These are phyloP conservation scores for Sinocyclocheilus anshuiensis DNA, from an alignment of 2,113 vertebrate species.

Conservation along the genomic window DNA sequence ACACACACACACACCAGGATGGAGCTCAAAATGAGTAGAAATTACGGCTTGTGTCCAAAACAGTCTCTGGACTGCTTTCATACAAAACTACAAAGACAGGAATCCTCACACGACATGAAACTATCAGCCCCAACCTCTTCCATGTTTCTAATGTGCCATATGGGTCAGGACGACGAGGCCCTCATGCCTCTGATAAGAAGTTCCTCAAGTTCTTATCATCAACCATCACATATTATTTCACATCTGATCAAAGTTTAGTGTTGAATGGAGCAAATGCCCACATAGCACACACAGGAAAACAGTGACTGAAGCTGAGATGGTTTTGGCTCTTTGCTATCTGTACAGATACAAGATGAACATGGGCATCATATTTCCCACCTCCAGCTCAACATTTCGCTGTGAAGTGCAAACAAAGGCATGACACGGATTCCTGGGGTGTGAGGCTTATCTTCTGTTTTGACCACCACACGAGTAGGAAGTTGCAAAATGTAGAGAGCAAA, in stretches of 20 bases:
- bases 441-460: constrained; percentile 72
- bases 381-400: constrained; percentile 70
- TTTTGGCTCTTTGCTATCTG: constrained; percentile 61
- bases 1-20: constrained; percentile 61
- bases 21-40: constrained; percentile 72
- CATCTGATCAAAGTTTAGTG: constrained; percentile 57
- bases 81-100: constrained; percentile 72
- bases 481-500: constrained; percentile 54
- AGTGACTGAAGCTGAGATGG: constrained; percentile 49
- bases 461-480: constrained; percentile 61
- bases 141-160: constrained; percentile 39
- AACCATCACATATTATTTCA: constrained; percentile 42
- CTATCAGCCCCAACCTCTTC: not conserved
- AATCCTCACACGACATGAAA: constrained; percentile 66
- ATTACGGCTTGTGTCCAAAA: constrained; percentile 76
- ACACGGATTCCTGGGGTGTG: constrained; percentile 70
- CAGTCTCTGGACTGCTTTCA: constrained; percentile 71
- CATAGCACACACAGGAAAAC: constrained; percentile 65
- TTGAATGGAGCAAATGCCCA: constrained; percentile 49
- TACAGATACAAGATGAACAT: constrained; percentile 68
- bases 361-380: constrained; percentile 73
- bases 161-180: constrained; percentile 48
- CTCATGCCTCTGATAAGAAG: constrained; percentile 54
- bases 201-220: constrained; percentile 50
- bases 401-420: constrained; percentile 75